Conservation (phyloP, 2,113 vertebrate species). For the Shinisaurus crocodilurus region DNA sequence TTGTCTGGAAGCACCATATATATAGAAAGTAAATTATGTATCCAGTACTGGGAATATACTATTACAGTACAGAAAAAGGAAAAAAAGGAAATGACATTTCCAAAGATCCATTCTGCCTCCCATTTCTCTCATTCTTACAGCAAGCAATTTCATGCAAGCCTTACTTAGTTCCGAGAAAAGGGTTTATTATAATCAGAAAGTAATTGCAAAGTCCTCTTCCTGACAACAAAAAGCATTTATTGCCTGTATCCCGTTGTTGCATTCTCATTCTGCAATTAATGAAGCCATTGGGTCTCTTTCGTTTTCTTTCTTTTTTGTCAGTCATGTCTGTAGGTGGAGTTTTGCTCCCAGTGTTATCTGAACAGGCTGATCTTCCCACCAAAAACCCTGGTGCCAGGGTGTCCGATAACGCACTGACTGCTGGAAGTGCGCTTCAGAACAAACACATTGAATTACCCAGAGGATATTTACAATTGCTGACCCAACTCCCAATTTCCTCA, state of each 20-base stretch:
- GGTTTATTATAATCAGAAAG: slow-evolving; percentile 52
- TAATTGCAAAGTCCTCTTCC: slow-evolving; percentile 79
- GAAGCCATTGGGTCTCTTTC: slow-evolving; percentile 73
- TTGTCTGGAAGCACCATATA: not conserved
- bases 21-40: rapidly evolving
- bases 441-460: slow-evolving; percentile 74
- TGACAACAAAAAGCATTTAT: slow-evolving; percentile 71
- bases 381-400: slow-evolving; percentile 86
- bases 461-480: slow-evolving; percentile 84
- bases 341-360: slow-evolving; percentile 82
- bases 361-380: slow-evolving; percentile 81
- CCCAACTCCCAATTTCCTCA: slow-evolving; percentile 80
- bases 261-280: slow-evolving; percentile 74
- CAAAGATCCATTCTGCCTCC: not conserved
- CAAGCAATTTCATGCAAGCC: slow-evolving; percentile 38
- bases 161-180: slow-evolving; percentile 60
- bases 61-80: not conserved
- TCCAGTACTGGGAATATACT: not conserved
- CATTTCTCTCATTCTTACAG: slow-evolving; percentile 42
- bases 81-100: not conserved
- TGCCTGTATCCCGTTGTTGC: slow-evolving; percentile 82
- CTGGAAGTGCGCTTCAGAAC: slow-evolving; percentile 71
- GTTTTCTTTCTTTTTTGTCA: slow-evolving; percentile 49
- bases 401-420: slow-evolving; percentile 75
- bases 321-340: slow-evolving; percentile 76